These are phyloP conservation scores for Tapera naevia DNA, from an alignment of 2,797 vertebrate species.

Conservation along the genomic window DNA sequence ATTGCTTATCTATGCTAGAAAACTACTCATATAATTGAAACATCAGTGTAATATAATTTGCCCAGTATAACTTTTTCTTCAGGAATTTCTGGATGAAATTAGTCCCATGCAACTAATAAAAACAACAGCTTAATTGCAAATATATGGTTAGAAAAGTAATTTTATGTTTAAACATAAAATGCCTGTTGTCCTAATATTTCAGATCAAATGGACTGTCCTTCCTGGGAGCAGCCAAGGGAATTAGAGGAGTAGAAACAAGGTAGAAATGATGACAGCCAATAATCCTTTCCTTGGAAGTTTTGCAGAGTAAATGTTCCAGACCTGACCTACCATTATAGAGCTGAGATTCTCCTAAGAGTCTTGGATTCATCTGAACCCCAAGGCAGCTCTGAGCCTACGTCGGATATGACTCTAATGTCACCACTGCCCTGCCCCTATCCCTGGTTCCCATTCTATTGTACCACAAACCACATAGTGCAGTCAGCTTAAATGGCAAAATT, in stretches of 20 bases:
- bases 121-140: constrained; percentile 63
- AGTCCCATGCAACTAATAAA: constrained; percentile 70
- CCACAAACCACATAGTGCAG: no score
- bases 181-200: constrained; percentile 33
- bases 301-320: neutral
- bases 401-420: neutral
- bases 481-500: no score
- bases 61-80: neutral
- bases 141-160: constrained; percentile 53
- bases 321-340: neutral
- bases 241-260: neutral
- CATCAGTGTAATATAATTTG: neutral
- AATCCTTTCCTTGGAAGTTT: neutral
- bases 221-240: neutral
- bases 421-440: neutral
- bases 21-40: constrained; percentile 26
- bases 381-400: neutral
- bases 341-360: neutral
- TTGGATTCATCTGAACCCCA: neutral
- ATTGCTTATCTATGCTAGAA: constrained; percentile 50
- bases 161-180: constrained; percentile 57
- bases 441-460: no score
- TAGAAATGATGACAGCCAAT: neutral
- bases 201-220: constrained; percentile 29
- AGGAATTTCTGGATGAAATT: constrained; percentile 72